Evolutionary conservation across 2,888 invertebrate species (phyloP).

Genomic region (Sthenelais limicola): DNA sequence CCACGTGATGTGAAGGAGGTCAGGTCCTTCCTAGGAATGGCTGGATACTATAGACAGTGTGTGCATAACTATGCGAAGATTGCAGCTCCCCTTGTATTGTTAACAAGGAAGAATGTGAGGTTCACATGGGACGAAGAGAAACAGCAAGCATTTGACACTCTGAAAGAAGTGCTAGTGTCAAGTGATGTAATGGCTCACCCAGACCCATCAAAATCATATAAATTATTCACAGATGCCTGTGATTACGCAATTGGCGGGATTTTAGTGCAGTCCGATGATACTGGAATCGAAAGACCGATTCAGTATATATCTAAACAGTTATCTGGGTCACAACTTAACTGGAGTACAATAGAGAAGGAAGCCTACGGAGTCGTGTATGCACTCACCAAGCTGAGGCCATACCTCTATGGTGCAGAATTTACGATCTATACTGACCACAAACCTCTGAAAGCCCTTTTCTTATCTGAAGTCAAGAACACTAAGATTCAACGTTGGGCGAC

Average conservation of each 20-base stretch:
- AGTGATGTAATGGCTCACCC: slow-evolving; percentile 21
- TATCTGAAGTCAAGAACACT: slow-evolving; percentile 18
- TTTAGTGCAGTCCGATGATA: slow-evolving; percentile 8
- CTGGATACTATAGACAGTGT: slow-evolving; percentile 34
- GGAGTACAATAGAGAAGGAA: slow-evolving; percentile 18
- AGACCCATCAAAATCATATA: not conserved
- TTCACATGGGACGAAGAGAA: slow-evolving; percentile 22
- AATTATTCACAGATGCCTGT: slow-evolving; percentile 26
- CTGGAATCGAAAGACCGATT: slow-evolving; percentile 15
- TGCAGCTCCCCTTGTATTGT: slow-evolving; percentile 14
- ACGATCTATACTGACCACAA: slow-evolving; percentile 28
- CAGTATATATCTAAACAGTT: slow-evolving; percentile 29
- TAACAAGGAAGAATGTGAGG: not conserved
- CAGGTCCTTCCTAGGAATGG: slow-evolving; percentile 36
- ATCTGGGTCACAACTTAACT: not conserved
- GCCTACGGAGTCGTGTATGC: slow-evolving; percentile 32
- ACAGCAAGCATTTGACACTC: slow-evolving; percentile 8
- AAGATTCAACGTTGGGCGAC: slow-evolving; percentile 36
- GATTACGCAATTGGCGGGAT: slow-evolving; percentile 22
- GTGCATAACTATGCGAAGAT: slow-evolving; percentile 36
- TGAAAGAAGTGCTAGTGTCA: slow-evolving; percentile 21
- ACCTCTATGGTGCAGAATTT: slow-evolving; percentile 33
- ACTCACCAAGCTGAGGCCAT: slow-evolving; percentile 30
- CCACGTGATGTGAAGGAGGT: too few relatives aligned
- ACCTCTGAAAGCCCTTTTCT: slow-evolving; percentile 34